Evolutionary conservation across 2,113 vertebrate species (phyloP), one percentile per base, ranked within the genome.

Genomic region (Xiphophorus couchianus): DNA sequence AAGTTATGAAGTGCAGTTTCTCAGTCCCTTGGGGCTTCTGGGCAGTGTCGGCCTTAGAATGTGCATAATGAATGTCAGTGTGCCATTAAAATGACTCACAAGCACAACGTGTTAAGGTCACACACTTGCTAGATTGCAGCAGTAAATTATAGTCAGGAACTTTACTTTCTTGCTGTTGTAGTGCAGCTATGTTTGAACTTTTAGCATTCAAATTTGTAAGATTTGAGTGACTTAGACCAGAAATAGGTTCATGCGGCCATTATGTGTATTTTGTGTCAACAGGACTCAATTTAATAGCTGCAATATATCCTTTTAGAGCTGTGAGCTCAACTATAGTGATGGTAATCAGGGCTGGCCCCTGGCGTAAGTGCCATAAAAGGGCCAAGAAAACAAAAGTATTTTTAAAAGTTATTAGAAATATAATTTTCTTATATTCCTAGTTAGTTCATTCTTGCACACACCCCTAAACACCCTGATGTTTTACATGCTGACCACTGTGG

Each of bases 51-150:
- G 51, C 25, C 51, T 58, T n/a, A 58, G 22, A n/a, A 25, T 58
- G 51, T 58, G 51, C 51, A 58, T 58, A 58, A 58, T 58, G 51
- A 58, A 58, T 58, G 51, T 58, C 51, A 58, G 51, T 58, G 51
- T 58, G 51, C 51, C 51, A 58, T 58, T 58, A 58, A 58, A 58
- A 58, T 58, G 51, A 58, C 9, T 58, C 51, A 58, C 51, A 58
- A 58, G 51, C 25, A 58, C 51, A 58, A 58, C 10, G 51, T 58
- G 51, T 58, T 58, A 58, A 58, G 51, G 51, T 58, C 51, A 58
- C 51, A n/a, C 22, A 58, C 51, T 58, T 58, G 19, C 25, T 58
- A 58, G 51, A 58, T 58, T 58, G 51, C 51, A 58, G 51, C 51
- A 58, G n/a, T 58, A 58, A 58, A 58, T 58, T 58, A 19, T 58